Base-by-base conservation (phyloP, 2,888 invertebrate species). In the Brachyopa scutellaris region DNA sequence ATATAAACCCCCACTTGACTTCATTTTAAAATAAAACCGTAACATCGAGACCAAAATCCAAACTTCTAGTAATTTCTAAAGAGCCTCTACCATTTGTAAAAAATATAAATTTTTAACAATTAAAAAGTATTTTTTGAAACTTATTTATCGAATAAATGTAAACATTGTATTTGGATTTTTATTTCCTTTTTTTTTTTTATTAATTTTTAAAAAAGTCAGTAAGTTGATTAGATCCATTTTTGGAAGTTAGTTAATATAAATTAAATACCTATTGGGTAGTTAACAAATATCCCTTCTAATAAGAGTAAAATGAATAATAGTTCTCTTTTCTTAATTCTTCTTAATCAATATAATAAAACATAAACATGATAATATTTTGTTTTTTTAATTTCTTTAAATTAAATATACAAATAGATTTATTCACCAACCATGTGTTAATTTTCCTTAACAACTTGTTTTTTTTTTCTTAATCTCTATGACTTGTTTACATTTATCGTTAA, bases 61-160 rank as follows among this genome's bases (percentile, higher is more conserved):
- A 73, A 72, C 31, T 77, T 72, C 38, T 64, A 67, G 61, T 85
- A 78, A 76, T 78, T 74, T 84, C 83, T 79, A 85, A 87, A 86
- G 86, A 87, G 85, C 86, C 87, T 85, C 86, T 86, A 84, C 86
- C 86, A 86, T 85, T 85, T 85, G 85, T 85, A 79, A 84, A 79
- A 74, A 66, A 38, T 40, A 61, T 49, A 38, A 38, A 47, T 29
- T 55, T 15, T 76, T 59, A 57, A 57, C 49, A 55, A 61, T 53
- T 11, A 67, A 59, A 70, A 53, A 40, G 42, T 69, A 69, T 57
- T 57, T 67, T 45, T 47, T 64, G 57, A n/a, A 74, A 51, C 21
- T 62, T 66, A 66, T 82, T 82, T 77, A 82, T 53, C 82, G 70
- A 55, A 33, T 40, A 73, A 82, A 77, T 82, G 82, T 77, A 77